A percentile compares a stretch with the other conserved stretches of the same genome.
phyloP scores from a whole-genome alignment of 1,140 invertebrate species.

The Melanaphis sacchari region DNA sequence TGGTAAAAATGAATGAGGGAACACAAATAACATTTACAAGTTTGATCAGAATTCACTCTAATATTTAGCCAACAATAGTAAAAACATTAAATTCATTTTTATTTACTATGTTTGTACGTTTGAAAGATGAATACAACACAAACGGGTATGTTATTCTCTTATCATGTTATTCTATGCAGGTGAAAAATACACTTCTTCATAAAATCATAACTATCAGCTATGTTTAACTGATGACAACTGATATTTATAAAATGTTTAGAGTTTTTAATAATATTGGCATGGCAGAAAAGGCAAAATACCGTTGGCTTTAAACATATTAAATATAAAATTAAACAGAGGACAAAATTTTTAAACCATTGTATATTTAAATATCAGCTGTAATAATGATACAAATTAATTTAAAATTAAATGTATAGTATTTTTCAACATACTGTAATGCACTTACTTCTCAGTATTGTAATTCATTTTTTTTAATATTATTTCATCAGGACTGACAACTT shows the following conservation, averaged over 20 bases:
- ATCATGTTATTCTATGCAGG: background rate
- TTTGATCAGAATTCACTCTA: background rate
- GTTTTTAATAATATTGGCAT: background rate
- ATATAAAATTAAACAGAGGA: background rate
- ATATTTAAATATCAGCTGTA: background rate
- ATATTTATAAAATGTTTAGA: background rate
- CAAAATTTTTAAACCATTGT: background rate
- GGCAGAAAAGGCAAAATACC: background rate
- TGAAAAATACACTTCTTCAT: background rate
- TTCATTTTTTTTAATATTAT: slow-evolving; percentile 5
- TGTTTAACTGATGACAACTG: background rate
- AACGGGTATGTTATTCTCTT: background rate
- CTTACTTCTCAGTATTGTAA: background rate
- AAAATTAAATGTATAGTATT: background rate
- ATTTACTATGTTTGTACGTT: background rate
- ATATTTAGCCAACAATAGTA: no score
- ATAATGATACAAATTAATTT: background rate
- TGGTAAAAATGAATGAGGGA: background rate
- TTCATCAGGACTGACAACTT: slow-evolving; percentile 39
- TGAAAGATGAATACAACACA: background rate
- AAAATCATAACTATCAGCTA: background rate
- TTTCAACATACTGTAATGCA: background rate
- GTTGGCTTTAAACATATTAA: background rate
- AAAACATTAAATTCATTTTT: background rate
- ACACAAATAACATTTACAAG: background rate